phyloP scores from a whole-genome alignment of 2,113 vertebrate species.

The Egretta garzetta region DNA sequence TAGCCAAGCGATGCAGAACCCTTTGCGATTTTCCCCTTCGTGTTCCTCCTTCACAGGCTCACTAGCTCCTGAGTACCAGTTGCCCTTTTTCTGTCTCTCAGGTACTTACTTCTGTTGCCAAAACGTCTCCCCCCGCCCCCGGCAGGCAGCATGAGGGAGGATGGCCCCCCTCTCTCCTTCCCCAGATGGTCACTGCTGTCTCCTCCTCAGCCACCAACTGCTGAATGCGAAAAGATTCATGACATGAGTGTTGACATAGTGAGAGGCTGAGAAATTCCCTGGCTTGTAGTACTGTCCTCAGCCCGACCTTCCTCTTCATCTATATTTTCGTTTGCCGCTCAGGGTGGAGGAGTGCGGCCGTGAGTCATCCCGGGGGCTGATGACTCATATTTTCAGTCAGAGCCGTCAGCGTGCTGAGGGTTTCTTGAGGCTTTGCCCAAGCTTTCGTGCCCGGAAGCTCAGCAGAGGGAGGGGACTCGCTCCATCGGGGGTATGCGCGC shows the following conservation, averaged over 20 bases:
- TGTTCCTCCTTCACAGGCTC: not conserved
- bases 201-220: conserved; percentile 46
- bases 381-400: conserved; percentile 59
- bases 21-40: not conserved
- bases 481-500: not conserved
- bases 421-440: conserved; percentile 4
- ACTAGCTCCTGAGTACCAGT: not conserved
- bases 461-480: not conserved
- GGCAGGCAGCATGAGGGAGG: not conserved
- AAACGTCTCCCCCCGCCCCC: not conserved
- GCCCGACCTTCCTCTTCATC: conserved; percentile 61
- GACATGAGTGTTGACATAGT: conserved; percentile 52
- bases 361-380: conserved; percentile 57
- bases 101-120: conserved; percentile 28
- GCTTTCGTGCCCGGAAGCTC: not conserved
- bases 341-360: not conserved
- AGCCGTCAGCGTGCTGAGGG: not conserved
- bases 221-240: conserved; percentile 59
- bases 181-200: conserved; percentile 47
- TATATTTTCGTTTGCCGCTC: conserved; percentile 17
- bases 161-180: not conserved
- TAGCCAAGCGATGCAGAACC: not conserved
- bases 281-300: conserved; percentile 61
- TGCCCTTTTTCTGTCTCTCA: conserved; percentile 1
- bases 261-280: conserved; percentile 70